Conservation (phyloP, 2,113 vertebrate genomes). For the Sitta europaea region DNA sequence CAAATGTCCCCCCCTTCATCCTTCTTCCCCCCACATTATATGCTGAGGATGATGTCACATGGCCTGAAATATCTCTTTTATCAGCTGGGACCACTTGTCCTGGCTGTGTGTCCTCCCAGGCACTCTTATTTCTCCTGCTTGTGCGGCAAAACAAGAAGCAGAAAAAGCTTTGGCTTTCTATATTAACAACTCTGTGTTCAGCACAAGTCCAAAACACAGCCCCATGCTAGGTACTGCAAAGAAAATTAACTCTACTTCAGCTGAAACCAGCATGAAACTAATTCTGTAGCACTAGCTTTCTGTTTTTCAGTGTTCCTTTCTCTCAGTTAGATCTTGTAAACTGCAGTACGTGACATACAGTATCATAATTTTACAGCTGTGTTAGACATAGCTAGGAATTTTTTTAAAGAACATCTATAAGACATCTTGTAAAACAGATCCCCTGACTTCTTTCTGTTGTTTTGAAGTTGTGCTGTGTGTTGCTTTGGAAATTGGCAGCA, state of each 20-base stretch:
- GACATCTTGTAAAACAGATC: neutral
- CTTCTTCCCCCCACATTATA: neutral
- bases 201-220: neutral
- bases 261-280: neutral
- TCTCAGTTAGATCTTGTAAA: neutral
- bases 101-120: neutral
- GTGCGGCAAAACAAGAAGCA: neutral
- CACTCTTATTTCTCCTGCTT: neutral
- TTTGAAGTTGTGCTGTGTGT: neutral
- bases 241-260: neutral
- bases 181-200: neutral
- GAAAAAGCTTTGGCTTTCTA: neutral
- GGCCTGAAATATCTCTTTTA: neutral
- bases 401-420: neutral
- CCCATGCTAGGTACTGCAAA: neutral
- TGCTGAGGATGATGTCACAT: neutral
- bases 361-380: neutral
- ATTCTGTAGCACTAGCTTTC: neutral
- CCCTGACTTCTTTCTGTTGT: neutral
- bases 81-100: accelerated
- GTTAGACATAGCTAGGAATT: neutral
- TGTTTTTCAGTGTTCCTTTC: neutral
- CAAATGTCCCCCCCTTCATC: accelerated
- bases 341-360: neutral
- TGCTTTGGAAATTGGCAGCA: neutral